A percentile compares a stretch with the other conserved stretches of the same genome.
Evolutionary conservation across 2,797 vertebrate genomes (phyloP).

Genomic region (Prunella strophiata): DNA sequence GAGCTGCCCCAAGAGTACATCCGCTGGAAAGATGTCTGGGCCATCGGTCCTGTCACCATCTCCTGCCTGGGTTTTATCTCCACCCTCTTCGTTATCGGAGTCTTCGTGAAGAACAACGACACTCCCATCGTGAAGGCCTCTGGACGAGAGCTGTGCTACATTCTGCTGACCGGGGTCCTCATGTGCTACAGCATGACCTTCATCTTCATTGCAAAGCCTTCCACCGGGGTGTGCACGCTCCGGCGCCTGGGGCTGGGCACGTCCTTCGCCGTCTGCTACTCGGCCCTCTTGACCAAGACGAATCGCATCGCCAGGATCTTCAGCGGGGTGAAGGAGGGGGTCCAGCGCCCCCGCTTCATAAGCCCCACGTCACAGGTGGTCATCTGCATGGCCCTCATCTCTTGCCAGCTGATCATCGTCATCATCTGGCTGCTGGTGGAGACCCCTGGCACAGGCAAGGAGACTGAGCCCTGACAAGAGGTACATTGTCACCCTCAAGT

Average conservation of each 20-base stretch:
- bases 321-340: conserved; percentile 91
- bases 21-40: conserved; percentile 95
- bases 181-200: conserved; percentile 99
- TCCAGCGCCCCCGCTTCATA: conserved; percentile 93
- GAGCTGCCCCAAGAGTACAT: conserved; percentile 97
- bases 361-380: conserved; percentile 94
- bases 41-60: conserved; percentile 92
- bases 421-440: conserved; percentile 93
- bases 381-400: conserved; percentile 94
- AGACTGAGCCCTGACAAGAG: conserved; percentile 89
- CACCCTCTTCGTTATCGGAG: conserved; percentile 89
- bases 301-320: conserved; percentile 98
- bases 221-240: conserved; percentile 89
- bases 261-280: conserved; percentile 96
- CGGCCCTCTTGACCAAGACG: conserved; percentile 95
- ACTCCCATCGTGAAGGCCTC: conserved; percentile 97
- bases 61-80: conserved; percentile 94
- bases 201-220: conserved; percentile 95
- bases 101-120: conserved; percentile 91
- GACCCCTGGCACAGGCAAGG: conserved; percentile 91
- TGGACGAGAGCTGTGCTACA: conserved; percentile 95
- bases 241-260: conserved; percentile 93
- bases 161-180: conserved; percentile 91
- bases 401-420: conserved; percentile 93
- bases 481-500: conserved; percentile 94